A percentile compares a stretch with the other conserved stretches of the same genome.
These are phyloP conservation scores for Mesocricetus auratus DNA, from an alignment of 2,113 vertebrate genomes.

Conservation along the genomic window DNA sequence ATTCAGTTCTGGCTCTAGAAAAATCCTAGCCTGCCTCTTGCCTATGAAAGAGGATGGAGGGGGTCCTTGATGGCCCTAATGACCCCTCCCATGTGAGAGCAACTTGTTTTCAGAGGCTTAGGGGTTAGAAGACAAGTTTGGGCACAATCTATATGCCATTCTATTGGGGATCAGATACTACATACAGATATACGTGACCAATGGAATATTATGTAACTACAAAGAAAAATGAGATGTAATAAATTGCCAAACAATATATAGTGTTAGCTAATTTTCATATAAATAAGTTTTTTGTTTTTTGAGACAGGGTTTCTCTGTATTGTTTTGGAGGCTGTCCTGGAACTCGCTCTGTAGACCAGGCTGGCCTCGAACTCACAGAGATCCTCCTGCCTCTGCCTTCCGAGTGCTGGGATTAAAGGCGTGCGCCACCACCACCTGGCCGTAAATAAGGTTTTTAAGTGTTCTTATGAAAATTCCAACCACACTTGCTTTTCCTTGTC, in stretches of 20 bases:
- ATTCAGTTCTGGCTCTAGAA: neutral
- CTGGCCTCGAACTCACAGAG: too few species aligned
- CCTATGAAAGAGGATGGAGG: neutral
- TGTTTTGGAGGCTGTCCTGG: too few species aligned
- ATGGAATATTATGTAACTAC: neutral
- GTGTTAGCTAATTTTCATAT: neutral
- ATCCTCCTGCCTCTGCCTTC: too few species aligned
- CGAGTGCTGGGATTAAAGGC: too few species aligned
- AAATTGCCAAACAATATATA: neutral
- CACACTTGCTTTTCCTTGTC: neutral
- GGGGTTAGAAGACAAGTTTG: neutral
- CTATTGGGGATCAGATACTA: fast-evolving
- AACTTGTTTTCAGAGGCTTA: neutral
- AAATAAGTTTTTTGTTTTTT: neutral
- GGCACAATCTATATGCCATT: neutral
- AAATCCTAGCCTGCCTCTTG: neutral
- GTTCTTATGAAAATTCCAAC: neutral
- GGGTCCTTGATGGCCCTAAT: fast-evolving
- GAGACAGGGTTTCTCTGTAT: too few species aligned
- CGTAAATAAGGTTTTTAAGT: fast-evolving
- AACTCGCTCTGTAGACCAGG: too few species aligned
- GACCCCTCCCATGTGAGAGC: neutral
- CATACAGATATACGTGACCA: fast-evolving
- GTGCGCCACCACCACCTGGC: too few species aligned
- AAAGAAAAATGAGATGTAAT: neutral